Base-by-base conservation (phyloP, 2,888 invertebrate genomes). In the Himalopsyche anomala region DNA sequence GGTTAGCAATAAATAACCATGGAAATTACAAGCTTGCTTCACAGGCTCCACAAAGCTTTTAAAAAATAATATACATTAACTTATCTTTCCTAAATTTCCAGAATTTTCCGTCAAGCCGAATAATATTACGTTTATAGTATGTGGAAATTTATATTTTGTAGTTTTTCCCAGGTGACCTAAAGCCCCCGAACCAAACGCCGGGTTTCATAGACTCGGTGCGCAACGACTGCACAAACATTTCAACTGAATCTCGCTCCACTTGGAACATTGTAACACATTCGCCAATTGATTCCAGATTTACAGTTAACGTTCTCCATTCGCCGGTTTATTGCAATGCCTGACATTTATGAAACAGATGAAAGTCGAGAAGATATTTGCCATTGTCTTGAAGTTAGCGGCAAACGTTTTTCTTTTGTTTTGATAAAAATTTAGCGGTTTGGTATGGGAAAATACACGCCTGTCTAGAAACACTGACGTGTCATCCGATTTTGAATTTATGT, bases 221-320 rank as follows among this genome's bases (percentile, higher is more conserved):
- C 36, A 4, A 74, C 74, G 12, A 36, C 9, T 74, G 28, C 62
- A 15, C 62, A 19, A 62, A 51, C 28, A 19, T 62, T 38, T 74
- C 19, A 74, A 6, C 36, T 69, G 69, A 19, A 69, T 69, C 69
- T 69, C 69, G 28, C 28, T 11, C 74, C 74, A 38, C 74, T 36
- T 74, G 74, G 12, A 4, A 56, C 54, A 9, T 17, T 45, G 85
- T 80, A 82, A 82, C 82, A 85, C 85, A 85, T 85, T 83, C 82
- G 55, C 80, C 83, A 56, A 85, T 85, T 80, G 83, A 45, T 54
- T 45, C 40, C 85, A 62, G 85, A 81, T 56, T 85, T 56, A 85
- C 85, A 85, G 85, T 85, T 82, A 82, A 11, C 45, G 45, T 45
- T 74, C 74, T 74, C 74, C 15, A 74, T 74, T 74, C 38, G 74